Evolutionary conservation across 2,113 vertebrate species (phyloP), one percentile per base, ranked within the genome.

Genomic region (Cheilinus undulatus): DNA sequence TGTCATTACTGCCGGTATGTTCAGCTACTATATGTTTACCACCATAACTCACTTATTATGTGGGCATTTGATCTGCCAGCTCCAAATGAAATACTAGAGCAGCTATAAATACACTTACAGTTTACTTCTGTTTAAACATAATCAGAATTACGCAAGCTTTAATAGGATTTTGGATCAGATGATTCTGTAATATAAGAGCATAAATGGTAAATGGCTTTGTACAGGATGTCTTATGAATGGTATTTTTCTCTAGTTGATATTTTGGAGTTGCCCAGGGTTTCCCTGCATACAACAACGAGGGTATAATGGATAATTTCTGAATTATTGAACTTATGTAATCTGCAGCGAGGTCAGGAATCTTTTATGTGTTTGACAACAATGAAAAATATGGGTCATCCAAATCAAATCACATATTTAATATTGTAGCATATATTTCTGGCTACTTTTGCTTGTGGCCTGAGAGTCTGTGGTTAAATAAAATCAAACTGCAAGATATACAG

Each of bases 331-430:
- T 42, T 11, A 68, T 72, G 51, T 67, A 57, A 54, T 24, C 7
- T n/a, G 17, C 43, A 53, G 28, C 7, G 3, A 60, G 26, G 65
- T 73, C 45, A 56, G 22, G 51, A 14, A 22, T 30, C 5, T 27
- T 74, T 54, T 69, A 43, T 60, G 43, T 8, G 26, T 8, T 7
- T 1, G 23, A 13, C 69, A 50, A 32, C 3, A 10, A 9, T 2
- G 23, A 38, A 0, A 20, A 59, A 69, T 28, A 17, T 13, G 17
- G 36, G 26, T 46, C 23, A 13, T 54, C 22, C 14, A 48, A 75
- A 80, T 61, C 28, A 53, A 70, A 73, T 76, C 50, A n/a, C 20
- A 73, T 69, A 11, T 68, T 74, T 48, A 40, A 80, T n/a, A 32
- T 28, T 9, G 30, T 17, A 15, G 27, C 56, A 70, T 19, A 70